phyloP scores from a whole-genome alignment of 2,888 invertebrate genomes.

The Perithous albicinctus region DNA sequence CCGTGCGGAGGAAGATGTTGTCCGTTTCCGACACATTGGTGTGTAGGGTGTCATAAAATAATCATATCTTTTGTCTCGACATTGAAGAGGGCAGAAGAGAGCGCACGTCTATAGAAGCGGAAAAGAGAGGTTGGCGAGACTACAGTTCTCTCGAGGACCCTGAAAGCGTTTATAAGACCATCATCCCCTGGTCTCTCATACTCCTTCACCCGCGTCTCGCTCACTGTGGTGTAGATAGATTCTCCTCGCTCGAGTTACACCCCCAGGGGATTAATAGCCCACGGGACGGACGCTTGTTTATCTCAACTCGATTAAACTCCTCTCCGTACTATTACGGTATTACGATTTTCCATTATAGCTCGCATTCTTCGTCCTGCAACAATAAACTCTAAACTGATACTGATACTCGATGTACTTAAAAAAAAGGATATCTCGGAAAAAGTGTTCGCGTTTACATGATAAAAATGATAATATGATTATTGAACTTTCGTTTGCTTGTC shows the following conservation, averaged over 20 bases:
- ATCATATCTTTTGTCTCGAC: conserved; percentile 17
- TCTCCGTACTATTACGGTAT: conserved; percentile 46
- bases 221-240: conserved; percentile 56
- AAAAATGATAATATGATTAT: neutral
- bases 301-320: conserved; percentile 61
- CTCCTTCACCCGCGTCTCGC: conserved; percentile 14
- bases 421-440: neutral
- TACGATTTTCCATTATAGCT: conserved; percentile 52
- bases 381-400: neutral
- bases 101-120: neutral
- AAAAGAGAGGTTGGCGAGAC: neutral
- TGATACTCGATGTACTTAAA: neutral
- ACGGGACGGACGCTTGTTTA: conserved; percentile 62
- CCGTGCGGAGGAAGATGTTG: neutral
- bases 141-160: conserved; percentile 33
- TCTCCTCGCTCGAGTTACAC: conserved; percentile 52
- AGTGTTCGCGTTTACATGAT: neutral
- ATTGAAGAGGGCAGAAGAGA: neutral
- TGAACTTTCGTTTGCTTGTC: neutral
- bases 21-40: neutral
- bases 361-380: neutral
- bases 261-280: conserved; percentile 64
- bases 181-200: conserved; percentile 38
- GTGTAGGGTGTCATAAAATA: conserved; percentile 35
- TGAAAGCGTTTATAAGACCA: conserved; percentile 60